Conservation (phyloP, 2,888 invertebrate genomes). For the Tachina lurida region DNA sequence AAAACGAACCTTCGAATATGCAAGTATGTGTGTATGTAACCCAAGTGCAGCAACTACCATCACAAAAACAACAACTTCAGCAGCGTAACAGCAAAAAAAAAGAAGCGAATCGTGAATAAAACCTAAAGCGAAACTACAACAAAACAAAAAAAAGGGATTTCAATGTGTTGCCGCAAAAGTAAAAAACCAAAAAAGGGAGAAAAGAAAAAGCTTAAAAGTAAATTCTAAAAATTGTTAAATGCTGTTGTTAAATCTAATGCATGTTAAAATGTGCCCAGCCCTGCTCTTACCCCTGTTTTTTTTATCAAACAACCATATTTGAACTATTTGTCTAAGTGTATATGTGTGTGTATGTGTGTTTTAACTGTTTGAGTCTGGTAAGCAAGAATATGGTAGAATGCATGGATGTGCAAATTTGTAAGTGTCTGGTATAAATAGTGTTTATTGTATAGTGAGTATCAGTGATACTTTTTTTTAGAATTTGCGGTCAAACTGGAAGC, state of each 20-base stretch:
- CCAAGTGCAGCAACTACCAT: conserved; percentile 1
- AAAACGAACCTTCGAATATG: neutral
- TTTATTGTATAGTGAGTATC: conserved; percentile 57
- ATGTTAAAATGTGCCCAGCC: conserved; percentile 55
- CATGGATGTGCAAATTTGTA: conserved; percentile 7
- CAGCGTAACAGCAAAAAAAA: conserved; percentile 26
- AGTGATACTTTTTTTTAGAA: conserved; percentile 54
- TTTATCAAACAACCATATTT: conserved; percentile 40
- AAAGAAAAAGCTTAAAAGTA: conserved; percentile 30
- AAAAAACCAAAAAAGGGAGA: conserved; percentile 1
- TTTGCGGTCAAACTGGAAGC: conserved; percentile 68
- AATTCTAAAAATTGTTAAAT: conserved; percentile 65
- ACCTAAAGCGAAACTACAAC: conserved; percentile 53
- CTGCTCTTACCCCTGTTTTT: neutral
- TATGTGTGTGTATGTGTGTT: neutral
- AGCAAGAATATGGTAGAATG: neutral
- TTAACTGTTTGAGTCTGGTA: neutral
- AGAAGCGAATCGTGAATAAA: conserved; percentile 31
- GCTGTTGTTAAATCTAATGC: conserved; percentile 68
- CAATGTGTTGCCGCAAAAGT: conserved; percentile 54
- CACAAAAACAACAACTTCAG: conserved; percentile 12
- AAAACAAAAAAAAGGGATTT: conserved; percentile 58
- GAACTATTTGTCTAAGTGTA: conserved; percentile 14
- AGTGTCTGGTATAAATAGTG: conserved; percentile 59
- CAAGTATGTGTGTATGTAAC: neutral